phyloP scores from a whole-genome alignment of 2,797 vertebrate species.

The Takifugu rubripes region DNA sequence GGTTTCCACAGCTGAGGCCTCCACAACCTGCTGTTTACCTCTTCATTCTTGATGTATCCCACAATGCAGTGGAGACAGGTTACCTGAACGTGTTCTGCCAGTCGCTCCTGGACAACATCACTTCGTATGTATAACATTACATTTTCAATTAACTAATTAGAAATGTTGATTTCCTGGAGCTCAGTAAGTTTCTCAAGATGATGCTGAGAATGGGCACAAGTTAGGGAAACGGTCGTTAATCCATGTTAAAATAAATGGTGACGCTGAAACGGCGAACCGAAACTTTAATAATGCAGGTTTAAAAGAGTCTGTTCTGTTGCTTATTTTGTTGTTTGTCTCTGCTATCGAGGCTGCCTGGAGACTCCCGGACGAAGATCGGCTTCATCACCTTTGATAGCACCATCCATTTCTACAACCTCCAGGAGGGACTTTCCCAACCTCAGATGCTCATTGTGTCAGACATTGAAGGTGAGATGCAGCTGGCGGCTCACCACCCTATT shows the following conservation, averaged over 20 bases:
- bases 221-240: too few species aligned
- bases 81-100: slow-evolving; percentile 92
- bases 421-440: slow-evolving; percentile 95
- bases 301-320: background rate
- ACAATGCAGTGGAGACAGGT: slow-evolving; percentile 93
- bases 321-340: slow-evolving; percentile 4
- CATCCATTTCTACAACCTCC: slow-evolving; percentile 97
- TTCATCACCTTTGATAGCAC: slow-evolving; percentile 98
- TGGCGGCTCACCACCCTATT: too few species aligned
- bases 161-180: background rate
- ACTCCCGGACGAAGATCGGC: slow-evolving; percentile 93
- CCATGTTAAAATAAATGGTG: too few species aligned
- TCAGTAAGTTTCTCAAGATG: too few species aligned
- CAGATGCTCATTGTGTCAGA: slow-evolving; percentile 98
- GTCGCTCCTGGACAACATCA: slow-evolving; percentile 90
- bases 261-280: too few species aligned
- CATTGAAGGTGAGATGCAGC: slow-evolving; percentile 84
- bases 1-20: slow-evolving; percentile 82
- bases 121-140: slow-evolving; percentile 78
- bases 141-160: too few species aligned
- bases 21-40: slow-evolving; percentile 97
- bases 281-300: too few species aligned
- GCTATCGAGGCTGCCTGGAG: slow-evolving; percentile 87
- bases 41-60: slow-evolving; percentile 93
- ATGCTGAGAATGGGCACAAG: too few species aligned